Conservation (phyloP, 2,113 vertebrate species). For the Petaurus breviceps region DNA sequence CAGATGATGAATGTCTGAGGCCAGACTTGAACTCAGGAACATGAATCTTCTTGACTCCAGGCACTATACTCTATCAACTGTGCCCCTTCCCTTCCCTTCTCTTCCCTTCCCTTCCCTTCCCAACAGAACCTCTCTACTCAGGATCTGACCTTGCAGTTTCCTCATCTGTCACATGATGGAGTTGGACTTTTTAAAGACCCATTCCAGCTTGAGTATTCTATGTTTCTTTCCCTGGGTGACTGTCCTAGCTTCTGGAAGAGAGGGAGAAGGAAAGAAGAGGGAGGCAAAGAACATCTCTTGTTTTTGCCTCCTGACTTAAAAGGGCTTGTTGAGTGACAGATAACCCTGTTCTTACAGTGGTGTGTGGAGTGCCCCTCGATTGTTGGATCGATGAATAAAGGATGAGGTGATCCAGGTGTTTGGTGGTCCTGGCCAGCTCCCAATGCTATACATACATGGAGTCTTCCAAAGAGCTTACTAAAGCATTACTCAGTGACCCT, state of each 20-base stretch:
- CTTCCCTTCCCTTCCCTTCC: neutral
- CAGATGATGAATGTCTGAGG: too few species aligned
- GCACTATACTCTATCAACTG: too few species aligned
- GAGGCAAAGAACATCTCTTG: neutral
- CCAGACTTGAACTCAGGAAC: too few species aligned
- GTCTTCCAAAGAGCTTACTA: neutral
- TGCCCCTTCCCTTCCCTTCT: too few species aligned
- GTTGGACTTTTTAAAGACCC: neutral
- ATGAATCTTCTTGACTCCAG: too few species aligned
- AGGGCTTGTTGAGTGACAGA: neutral
- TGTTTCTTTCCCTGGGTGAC: neutral
- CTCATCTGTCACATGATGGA: fast-evolving
- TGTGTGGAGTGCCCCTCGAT: neutral
- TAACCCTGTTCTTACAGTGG: neutral
- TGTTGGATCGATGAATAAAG: neutral
- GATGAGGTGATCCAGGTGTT: neutral
- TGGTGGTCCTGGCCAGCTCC: neutral
- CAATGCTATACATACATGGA: neutral
- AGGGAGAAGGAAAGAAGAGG: neutral
- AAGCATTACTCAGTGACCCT: neutral
- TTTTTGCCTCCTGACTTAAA: neutral
- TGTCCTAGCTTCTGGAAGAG: neutral
- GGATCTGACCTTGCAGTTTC: neutral
- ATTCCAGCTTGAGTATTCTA: neutral
- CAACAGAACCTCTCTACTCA: neutral